A percentile compares a stretch with the other conserved stretches of the same genome.
Evolutionary conservation across 2,797 vertebrate species (phyloP).

Genomic region (Cynodonichthys magdalenae): DNA sequence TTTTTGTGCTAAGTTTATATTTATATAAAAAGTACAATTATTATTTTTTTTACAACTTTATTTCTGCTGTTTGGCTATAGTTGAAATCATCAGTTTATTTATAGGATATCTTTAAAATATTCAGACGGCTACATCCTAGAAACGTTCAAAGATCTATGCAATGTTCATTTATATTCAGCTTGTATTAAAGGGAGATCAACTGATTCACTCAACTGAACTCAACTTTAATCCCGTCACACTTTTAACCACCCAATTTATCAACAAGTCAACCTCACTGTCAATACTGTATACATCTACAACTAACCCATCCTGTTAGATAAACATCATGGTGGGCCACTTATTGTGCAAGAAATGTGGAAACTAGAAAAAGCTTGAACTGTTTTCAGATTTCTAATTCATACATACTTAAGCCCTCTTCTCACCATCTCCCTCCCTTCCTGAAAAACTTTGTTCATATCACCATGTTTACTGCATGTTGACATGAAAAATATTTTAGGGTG

Average conservation of each 20-base stretch:
- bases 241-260: not conserved
- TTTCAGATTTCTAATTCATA: not conserved
- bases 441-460: conserved; percentile 66
- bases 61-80: too few relatives aligned
- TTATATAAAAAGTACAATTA: too few relatives aligned
- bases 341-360: not conserved
- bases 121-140: not conserved
- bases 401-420: conserved; percentile 8
- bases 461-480: conserved; percentile 80
- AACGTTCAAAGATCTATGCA: not conserved
- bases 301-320: not conserved
- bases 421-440: conserved; percentile 62
- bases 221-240: not conserved
- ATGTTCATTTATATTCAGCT: not conserved
- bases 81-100: too few relatives aligned
- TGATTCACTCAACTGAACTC: not conserved
- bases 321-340: too few relatives aligned
- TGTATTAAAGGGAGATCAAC: not conserved
- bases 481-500: conserved; percentile 84
- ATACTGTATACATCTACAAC: not conserved
- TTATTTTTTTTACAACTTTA: too few relatives aligned
- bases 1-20: too few relatives aligned
- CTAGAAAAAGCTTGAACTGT: not conserved
- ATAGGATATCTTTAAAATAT: too few relatives aligned
- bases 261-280: too few relatives aligned